Base-by-base conservation (phyloP, 2,888 invertebrate species). In the Trisateles emortualis region DNA sequence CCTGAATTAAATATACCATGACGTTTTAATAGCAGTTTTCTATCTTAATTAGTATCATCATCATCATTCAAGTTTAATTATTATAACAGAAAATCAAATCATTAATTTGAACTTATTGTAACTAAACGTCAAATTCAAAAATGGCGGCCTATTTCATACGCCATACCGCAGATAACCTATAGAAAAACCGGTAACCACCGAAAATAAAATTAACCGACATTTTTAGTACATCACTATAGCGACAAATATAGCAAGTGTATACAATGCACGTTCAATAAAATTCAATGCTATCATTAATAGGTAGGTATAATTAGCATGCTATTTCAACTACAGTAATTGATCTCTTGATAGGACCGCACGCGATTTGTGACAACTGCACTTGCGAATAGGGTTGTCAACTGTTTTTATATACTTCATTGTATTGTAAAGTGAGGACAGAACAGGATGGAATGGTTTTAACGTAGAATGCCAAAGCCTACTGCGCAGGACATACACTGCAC, bases 211-310 rank as follows among this genome's bases (percentile, higher is more conserved):
- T 29, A 49, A 50, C 64, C 52, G 64, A 60, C 6, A 54, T n/a
- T n/a, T 43, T 3, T 8, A 3, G n/a, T 8, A 51, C 66, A 59
- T 48, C 61, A 51, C 62, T 68, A 58, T 29, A 11, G 16, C 0
- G 47, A 56, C 39, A 53, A 55, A 59, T 59, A 68, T 68, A 68
- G 52, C 52, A 6, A 49, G 13, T 53, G 42, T 4, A 10, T 8
- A 32, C 36, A 16, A 26, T 51, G 50, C 52, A 33, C 19, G 46
- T 22, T 17, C 44, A 14, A 59, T 51, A n/a, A n/a, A n/a, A n/a
- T 63, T 6, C 40, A 57, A 52, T 55, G 41, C 40, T 44, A 30
- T 36, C 29, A 51, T 32, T 51, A 58, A 43, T 64, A 41, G 17
- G 19, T 64, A 41, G 17, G 19, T 30, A 35, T 36, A 58, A 68